Evolutionary conservation across 2,113 vertebrate species (phyloP), one percentile per base, ranked within the genome.

Genomic region (Corythoichthys haematopterus): DNA sequence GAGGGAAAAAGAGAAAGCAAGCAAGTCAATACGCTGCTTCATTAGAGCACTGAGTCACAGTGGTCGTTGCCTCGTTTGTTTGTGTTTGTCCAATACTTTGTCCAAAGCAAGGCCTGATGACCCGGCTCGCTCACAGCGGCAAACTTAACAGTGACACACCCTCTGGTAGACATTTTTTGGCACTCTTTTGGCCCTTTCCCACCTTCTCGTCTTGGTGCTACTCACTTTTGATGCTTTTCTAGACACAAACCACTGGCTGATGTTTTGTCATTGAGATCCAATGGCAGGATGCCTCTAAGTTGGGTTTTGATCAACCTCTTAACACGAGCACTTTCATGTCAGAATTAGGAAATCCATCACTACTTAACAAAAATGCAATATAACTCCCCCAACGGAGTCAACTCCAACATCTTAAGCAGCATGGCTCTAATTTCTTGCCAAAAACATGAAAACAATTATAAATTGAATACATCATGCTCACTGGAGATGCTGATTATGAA

Each of bases 41-140:
- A 92, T 92, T 92, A 92, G 90, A 90, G 88, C 85, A 89, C 88
- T 91, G 90, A 92, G 90, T 91, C 91, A 92, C 88, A 88, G 91
- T 87, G 86, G 87, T 84, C 84, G 85, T 90, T 87, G 90, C 89
- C 90, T 91, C 89, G 85, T 92, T 92, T 91, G 90, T 92, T 92
- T 92, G 90, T 91, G 88, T 92, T 92, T 91, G 91, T 91, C 89
- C 91, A 92, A 91, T 91, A 92, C 88, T 90, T 86, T 85, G 88
- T 90, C 89, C 90, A 89, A 91, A 88, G 87, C 86, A 90, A 84
- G 86, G 80, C 80, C 88, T 83, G 81, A 81, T 80, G 77, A 82
- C 85, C 72, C 85, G 79, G 80, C 87, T 78, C 77, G 77, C 88
- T 84, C 80, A 68, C 84, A 75, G 85, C 74, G 82, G 79, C 85